Evolutionary conservation across 30 jellyfish, hydroid and myxozoan species (phyloP).

Genomic region (Aurelia coerulea): DNA sequence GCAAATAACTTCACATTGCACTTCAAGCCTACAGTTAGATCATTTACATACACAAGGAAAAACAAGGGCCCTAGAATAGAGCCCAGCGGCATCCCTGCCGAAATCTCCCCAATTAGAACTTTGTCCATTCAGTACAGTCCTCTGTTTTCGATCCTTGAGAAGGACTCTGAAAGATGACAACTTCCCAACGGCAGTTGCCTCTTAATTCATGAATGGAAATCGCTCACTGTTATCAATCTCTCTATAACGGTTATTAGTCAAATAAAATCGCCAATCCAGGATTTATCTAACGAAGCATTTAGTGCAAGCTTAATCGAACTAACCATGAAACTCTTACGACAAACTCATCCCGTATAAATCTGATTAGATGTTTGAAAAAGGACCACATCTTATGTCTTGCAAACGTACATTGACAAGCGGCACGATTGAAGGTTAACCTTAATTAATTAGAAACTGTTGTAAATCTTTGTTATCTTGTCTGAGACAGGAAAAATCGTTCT

Average conservation of each 20-base stretch:
- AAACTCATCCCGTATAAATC: background rate
- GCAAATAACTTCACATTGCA: no score
- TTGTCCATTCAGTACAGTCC: no score
- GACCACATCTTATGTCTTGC: background rate
- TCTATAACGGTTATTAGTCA: constrained; percentile 8
- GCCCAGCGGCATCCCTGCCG: no score
- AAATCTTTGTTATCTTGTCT: constrained; percentile 38
- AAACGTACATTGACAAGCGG: background rate
- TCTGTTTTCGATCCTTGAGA: no score
- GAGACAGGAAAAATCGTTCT: background rate
- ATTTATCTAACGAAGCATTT: background rate
- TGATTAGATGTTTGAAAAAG: background rate
- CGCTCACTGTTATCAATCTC: background rate
- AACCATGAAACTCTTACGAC: background rate
- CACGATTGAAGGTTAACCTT: background rate
- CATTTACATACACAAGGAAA: no score
- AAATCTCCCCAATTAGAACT: no score
- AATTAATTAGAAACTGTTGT: constrained; percentile 6
- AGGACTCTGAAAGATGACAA: no score
- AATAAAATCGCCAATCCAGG: background rate
- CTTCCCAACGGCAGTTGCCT: no score
- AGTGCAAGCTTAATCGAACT: background rate
- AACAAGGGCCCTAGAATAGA: no score
- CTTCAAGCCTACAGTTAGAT: no score
- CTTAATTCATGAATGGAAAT: no score